Evolutionary conservation across 2,888 invertebrate species (phyloP), one percentile per base, ranked within the genome.

Genomic region (Scaptomyza tumidula): DNA sequence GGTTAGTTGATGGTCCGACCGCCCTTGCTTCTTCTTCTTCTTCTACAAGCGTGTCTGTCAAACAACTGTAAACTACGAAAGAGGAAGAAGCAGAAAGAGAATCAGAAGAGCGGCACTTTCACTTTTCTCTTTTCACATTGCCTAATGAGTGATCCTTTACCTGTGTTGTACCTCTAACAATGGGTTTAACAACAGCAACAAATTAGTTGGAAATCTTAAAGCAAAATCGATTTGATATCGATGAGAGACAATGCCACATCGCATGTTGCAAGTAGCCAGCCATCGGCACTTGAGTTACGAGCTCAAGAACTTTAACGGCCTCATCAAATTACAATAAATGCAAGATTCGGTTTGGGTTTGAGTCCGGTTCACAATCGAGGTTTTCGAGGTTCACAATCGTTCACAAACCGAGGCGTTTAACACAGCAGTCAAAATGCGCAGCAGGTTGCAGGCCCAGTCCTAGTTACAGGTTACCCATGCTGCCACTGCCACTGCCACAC

Each of bases 121-220:
- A 87, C 89, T 89, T 84, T 80, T 58, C 59, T 49, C 58, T 56
- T 45, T 54, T 58, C 57, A 46, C 58, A 54, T 48, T 54, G 48
- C 44, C 83, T 89, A 86, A 89, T 86, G 86, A 86, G 83, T 63
- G 83, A 65, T 78, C 83, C 86, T 82, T 89, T 89, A 86, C 86
- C 86, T 89, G 86, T 33, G 39, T n/a, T 68, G 33, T 45, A 19
- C 60, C 58, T 60, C 65, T 63, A 65, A 75, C 64, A 68, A 64
- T 62, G 56, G 37, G 29, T 29, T n/a, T n/a, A n/a, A n/a, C 44
- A 14, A 9, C 6, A 3, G 1, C 33, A 53, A 71, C 69, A 82
- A 85, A 82, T 81, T 78, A 89, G 79, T 71, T 50, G 59, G 74
- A 75, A 82, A 75, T 77, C 66, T 72, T 50, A 48, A 45, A 31